Base-by-base conservation (phyloP, 2,797 vertebrate genomes). In the Chelonia mydas region DNA sequence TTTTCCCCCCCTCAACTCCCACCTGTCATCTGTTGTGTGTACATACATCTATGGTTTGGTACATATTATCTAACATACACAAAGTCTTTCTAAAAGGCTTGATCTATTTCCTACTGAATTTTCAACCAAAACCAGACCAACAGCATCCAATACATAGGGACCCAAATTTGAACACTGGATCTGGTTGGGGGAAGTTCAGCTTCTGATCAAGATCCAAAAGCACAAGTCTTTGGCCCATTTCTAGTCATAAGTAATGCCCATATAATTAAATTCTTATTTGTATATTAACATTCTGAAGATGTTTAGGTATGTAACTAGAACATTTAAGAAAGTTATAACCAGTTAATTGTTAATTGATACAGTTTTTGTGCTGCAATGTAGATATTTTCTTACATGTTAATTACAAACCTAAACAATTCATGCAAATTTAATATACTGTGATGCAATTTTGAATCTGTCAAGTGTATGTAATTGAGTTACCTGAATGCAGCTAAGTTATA, bases 361-460 rank as follows among this genome's bases (percentile, higher is more conserved):
- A 27, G 2, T 28, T 54, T 92, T 87, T 95, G 84, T 84, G 16
- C 47, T 82, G 33, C 45, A 78, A 17, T 33, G 6, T 15, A 37
- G 23, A 78, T 65, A 88, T 84, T 97, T 96, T 78, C 81, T 95
- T 91, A 93, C 90, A 89, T 9, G 3, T 9, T 90, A 47, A 91
- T 96, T 94, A 89, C 83, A 81, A 25, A 59, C 12, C 21, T 88
- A 83, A 47, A 82, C 23, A 85, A 28, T 94, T 97, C 89, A 88
- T 92, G 54, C 16, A 95, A 92, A 79, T 33, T 47, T 28, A 53
- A 31, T 54, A 7, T 1, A 3, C 17, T 86, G 27, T 37, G 93
- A 92, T 1, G 0, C 77, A 96, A 83, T 74, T 95, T 21, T 83
- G 23, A 95, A 74, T 94, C 86, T 47, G 27, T 31, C 28, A 49